These are phyloP conservation scores for Tachystola acroxantha DNA, from an alignment of 2,888 invertebrate genomes.

Conservation along the genomic window DNA sequence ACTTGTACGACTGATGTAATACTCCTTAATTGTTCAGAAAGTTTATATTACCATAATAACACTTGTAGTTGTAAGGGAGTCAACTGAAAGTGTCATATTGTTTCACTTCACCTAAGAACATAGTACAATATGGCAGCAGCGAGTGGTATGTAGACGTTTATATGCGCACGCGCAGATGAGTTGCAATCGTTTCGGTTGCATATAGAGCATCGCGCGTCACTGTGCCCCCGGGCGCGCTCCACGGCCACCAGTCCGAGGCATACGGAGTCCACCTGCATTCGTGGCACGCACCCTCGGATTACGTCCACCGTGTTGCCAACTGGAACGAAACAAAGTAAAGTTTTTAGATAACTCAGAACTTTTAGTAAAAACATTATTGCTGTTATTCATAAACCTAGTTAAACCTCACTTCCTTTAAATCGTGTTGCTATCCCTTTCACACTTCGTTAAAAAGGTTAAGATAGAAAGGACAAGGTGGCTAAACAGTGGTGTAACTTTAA, in stretches of 20 bases:
- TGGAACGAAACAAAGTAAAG: constrained; percentile 29
- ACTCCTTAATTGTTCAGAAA: too few species aligned
- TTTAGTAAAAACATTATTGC: too few species aligned
- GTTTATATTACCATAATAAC: too few species aligned
- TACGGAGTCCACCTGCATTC: constrained; percentile 57
- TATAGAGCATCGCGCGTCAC: constrained; percentile 61
- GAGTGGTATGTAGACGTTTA: constrained; percentile 21
- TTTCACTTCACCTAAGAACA: constrained; percentile 45
- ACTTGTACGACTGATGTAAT: too few species aligned
- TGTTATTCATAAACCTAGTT: too few species aligned
- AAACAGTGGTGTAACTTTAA: too few species aligned
- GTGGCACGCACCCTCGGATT: constrained; percentile 60
- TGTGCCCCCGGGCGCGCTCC: constrained; percentile 64
- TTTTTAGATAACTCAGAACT: too few species aligned
- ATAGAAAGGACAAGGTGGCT: too few species aligned
- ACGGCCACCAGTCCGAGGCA: constrained; percentile 57
- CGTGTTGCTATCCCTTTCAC: too few species aligned
- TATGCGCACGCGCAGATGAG: constrained; percentile 25
- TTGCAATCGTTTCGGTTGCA: constrained; percentile 66
- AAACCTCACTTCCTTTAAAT: too few species aligned
- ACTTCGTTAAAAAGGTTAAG: too few species aligned
- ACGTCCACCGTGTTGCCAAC: constrained; percentile 68
- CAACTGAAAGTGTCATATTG: not conserved
- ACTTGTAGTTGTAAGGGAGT: too few species aligned
- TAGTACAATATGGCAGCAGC: constrained; percentile 33